Percentiles rank a stretch among this genome's conserved stretches.
Conservation (phyloP, 2,888 invertebrate genomes). For the Diadromus collaris region DNA sequence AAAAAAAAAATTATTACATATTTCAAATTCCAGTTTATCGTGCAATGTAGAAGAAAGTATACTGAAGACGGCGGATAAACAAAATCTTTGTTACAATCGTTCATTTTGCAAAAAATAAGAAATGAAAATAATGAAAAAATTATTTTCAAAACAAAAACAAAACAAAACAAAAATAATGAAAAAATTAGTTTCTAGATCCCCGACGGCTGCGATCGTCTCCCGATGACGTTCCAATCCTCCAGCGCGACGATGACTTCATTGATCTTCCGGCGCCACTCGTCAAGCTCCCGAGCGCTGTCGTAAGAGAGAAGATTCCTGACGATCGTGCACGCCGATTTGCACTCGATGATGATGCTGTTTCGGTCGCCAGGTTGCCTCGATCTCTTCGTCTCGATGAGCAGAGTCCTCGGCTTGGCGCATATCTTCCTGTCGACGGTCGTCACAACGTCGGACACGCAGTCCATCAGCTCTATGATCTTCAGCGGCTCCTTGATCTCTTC, state of each 20-base stretch:
- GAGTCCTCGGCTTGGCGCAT: conserved; percentile 81
- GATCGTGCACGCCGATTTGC: conserved; percentile 20
- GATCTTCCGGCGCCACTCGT: conserved; percentile 78
- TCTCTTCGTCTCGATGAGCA: conserved; percentile 75
- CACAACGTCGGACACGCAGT: conserved; percentile 75
- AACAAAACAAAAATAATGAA: no score
- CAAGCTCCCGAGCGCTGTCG: conserved; percentile 78
- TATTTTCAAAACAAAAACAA: no score
- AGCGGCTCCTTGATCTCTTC: conserved; percentile 76
- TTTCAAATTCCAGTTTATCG: no score
- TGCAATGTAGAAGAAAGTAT: no score
- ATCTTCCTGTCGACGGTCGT: conserved; percentile 77
- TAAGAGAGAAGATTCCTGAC: conserved; percentile 76
- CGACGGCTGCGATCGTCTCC: background rate
- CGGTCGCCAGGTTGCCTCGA: conserved; percentile 52
- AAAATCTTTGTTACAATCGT: no score
- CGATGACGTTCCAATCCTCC: conserved; percentile 76
- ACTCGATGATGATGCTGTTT: conserved; percentile 60
- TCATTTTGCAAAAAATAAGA: no score
- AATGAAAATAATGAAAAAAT: no score
- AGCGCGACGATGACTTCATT: conserved; percentile 78
- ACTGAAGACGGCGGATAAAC: no score
- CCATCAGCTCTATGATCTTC: conserved; percentile 78
- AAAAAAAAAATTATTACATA: no score
- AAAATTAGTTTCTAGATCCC: background rate